Conservation (phyloP, 2,797 vertebrate species). For the Avahi laniger region DNA sequence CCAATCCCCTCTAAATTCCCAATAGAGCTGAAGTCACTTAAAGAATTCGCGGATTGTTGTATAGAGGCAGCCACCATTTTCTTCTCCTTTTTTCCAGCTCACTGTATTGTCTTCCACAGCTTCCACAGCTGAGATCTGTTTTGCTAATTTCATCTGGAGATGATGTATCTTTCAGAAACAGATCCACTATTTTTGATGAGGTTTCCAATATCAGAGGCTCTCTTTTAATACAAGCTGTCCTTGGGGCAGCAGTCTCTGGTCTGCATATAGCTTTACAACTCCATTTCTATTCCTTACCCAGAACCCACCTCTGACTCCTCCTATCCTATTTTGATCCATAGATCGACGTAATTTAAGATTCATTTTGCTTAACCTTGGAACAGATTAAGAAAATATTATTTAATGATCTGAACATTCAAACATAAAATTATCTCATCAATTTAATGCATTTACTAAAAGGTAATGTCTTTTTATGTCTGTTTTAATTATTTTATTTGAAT, state of each 20-base stretch:
- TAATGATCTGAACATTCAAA: background rate
- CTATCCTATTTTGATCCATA: background rate
- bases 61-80: background rate
- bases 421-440: background rate
- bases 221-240: background rate
- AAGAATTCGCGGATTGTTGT: background rate
- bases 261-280: background rate
- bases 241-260: background rate
- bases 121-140: background rate
- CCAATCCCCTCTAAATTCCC: background rate
- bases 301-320: background rate
- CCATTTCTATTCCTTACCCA: background rate
- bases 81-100: background rate
- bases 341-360: background rate
- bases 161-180: background rate
- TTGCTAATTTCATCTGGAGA: background rate
- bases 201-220: background rate
- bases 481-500: constrained; percentile 34
- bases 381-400: background rate
- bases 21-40: background rate
- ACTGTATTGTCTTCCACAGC: background rate
- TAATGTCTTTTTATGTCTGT: background rate
- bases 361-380: background rate
- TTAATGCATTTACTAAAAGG: background rate
- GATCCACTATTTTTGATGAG: background rate